phyloP scores from a whole-genome alignment of 2,888 invertebrate species.

The Actias luna region DNA sequence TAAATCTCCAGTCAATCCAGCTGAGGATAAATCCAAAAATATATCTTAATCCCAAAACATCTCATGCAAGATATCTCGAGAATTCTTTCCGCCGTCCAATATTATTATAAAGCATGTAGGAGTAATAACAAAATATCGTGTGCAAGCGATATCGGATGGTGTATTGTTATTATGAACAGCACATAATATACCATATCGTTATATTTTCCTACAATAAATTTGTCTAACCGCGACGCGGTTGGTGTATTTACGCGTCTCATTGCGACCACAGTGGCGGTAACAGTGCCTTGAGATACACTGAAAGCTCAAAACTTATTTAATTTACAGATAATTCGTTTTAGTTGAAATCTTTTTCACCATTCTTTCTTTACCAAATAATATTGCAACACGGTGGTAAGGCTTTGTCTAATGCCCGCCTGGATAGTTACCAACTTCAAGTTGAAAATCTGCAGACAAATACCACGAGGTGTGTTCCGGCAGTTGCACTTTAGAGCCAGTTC shows the following conservation, averaged over 20 bases:
- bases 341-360: no score
- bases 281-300: not conserved
- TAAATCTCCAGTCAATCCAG: not conserved
- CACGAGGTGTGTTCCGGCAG: no score
- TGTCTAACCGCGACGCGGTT: constrained; percentile 15
- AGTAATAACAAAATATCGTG: not conserved
- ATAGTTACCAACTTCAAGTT: no score
- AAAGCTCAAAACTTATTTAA: no score
- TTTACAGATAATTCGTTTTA: no score
- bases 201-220: constrained; percentile 35
- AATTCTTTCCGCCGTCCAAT: constrained; percentile 1
- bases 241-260: constrained; percentile 16
- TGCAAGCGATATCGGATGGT: constrained; percentile 1
- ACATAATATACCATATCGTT: constrained; percentile 16
- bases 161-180: not conserved
- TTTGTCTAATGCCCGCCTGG: no score
- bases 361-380: no score
- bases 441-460: no score
- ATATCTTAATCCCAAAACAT: not conserved
- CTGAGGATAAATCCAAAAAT: not conserved
- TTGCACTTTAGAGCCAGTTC: no score
- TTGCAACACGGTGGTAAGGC: no score
- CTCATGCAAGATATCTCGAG: constrained; percentile 13
- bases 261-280: constrained; percentile 1
- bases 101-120: constrained; percentile 22